Conservation (phyloP, 2,113 vertebrate genomes). For the Sinocyclocheilus anophthalmus region DNA sequence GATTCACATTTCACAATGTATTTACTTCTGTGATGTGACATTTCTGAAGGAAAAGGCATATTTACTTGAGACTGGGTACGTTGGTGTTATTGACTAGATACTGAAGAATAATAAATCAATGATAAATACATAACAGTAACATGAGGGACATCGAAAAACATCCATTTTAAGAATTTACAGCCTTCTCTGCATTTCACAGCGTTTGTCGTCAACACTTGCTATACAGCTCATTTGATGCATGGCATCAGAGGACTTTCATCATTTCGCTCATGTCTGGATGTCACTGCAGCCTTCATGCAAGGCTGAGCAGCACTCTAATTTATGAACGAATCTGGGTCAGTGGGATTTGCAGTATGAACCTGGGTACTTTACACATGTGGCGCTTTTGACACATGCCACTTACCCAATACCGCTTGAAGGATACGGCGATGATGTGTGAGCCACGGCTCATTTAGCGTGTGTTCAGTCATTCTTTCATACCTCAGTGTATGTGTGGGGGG, state of each 20-base stretch:
- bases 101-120: background rate
- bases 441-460: constrained; percentile 54
- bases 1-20: background rate
- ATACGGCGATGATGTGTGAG: constrained; percentile 53
- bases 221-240: constrained; percentile 10
- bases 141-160: background rate
- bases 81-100: background rate
- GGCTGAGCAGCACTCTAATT: constrained; percentile 37
- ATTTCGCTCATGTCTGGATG: constrained; percentile 42
- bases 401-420: constrained; percentile 12
- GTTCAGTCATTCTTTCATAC: constrained; percentile 47
- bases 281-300: background rate
- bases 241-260: constrained; percentile 13
- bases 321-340: constrained; percentile 67
- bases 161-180: constrained; percentile 13
- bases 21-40: background rate
- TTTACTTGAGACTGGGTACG: too few species aligned
- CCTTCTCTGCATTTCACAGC: background rate
- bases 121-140: background rate
- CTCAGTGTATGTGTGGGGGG: constrained; percentile 42
- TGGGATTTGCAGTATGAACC: constrained; percentile 61
- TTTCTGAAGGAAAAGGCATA: background rate
- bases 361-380: constrained; percentile 38
- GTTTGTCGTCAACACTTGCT: background rate
- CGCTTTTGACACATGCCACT: constrained; percentile 55